Conservation (phyloP, 2,797 vertebrate genomes). For the Lateolabrax maculatus region DNA sequence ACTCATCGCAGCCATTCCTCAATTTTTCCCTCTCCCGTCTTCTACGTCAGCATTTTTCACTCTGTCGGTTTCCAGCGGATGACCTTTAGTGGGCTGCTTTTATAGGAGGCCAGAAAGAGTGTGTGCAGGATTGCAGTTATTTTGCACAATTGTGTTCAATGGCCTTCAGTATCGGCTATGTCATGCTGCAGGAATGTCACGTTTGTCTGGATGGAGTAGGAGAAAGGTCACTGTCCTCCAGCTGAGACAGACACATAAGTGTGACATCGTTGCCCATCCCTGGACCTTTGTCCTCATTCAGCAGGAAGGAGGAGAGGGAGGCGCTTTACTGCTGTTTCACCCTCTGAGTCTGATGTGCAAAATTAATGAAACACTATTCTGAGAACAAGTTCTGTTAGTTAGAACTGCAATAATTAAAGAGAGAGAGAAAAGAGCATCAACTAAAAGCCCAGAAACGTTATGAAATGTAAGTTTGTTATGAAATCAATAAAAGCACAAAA, state of each 20-base stretch:
- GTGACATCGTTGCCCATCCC: background rate
- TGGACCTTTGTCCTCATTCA: background rate
- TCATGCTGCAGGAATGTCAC: constrained; percentile 57
- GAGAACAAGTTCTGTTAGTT: background rate
- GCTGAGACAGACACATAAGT: background rate
- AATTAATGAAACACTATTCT: background rate
- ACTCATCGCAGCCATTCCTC: background rate
- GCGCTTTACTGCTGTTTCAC: background rate
- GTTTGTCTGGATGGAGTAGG: constrained; percentile 35
- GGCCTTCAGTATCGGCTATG: constrained; percentile 15
- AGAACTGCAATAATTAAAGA: background rate
- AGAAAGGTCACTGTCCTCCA: constrained; percentile 44
- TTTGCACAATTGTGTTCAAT: background rate
- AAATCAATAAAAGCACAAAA: background rate
- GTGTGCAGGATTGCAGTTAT: background rate
- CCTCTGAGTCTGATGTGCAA: background rate
- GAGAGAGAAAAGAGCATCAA: background rate
- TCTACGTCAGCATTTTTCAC: constrained; percentile 22
- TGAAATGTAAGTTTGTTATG: background rate
- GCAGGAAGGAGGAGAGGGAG: background rate
- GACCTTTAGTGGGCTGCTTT: constrained; percentile 54
- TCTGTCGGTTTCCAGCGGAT: constrained; percentile 40
- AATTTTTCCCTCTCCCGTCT: background rate
- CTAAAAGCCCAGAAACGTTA: background rate
- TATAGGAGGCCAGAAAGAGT: constrained; percentile 1